These are phyloP conservation scores for Hypsibius dujardini DNA, from an alignment of 1,140 invertebrate species.

Conservation along the genomic window DNA sequence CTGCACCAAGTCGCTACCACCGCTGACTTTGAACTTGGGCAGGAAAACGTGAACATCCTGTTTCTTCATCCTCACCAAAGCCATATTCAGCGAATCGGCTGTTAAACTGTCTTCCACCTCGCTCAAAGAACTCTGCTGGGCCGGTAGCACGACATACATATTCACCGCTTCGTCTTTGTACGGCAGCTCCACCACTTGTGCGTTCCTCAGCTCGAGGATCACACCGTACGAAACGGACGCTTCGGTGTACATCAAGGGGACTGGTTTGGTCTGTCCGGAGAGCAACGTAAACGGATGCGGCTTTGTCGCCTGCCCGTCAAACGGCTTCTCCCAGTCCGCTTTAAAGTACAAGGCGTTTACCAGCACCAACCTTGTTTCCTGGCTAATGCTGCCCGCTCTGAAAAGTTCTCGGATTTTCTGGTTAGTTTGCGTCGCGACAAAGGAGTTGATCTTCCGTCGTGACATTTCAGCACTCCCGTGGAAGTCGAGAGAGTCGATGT, in stretches of 20 bases:
- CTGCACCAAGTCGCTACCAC: neutral
- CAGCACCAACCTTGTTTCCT: slow-evolving; percentile 44
- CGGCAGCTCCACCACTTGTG: slow-evolving; percentile 49
- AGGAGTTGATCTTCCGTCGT: slow-evolving; percentile 50
- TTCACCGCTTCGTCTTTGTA: slow-evolving; percentile 38
- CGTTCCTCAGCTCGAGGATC: slow-evolving; percentile 43
- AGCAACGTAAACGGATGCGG: slow-evolving; percentile 49
- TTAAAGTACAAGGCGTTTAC: slow-evolving; percentile 73
- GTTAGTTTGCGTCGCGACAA: slow-evolving; percentile 52
- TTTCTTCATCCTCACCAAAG: neutral
- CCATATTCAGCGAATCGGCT: neutral
- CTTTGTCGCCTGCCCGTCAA: slow-evolving; percentile 42
- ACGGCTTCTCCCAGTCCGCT: slow-evolving; percentile 53
- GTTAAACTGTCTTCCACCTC: slow-evolving; percentile 22
- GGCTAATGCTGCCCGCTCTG: slow-evolving; percentile 35
- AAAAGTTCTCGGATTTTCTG: slow-evolving; percentile 51
- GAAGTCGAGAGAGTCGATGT: neutral
- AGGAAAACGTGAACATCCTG: neutral
- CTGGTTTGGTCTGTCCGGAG: slow-evolving; percentile 42
- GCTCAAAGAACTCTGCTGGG: slow-evolving; percentile 24
- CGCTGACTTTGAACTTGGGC: neutral
- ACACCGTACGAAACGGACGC: slow-evolving; percentile 40
- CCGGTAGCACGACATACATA: slow-evolving; percentile 31
- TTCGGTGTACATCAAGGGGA: slow-evolving; percentile 49
- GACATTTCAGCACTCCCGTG: slow-evolving; percentile 37